Evolutionary conservation across 2,888 invertebrate genomes (phyloP).

Genomic region (Aleiodes alternator): DNA sequence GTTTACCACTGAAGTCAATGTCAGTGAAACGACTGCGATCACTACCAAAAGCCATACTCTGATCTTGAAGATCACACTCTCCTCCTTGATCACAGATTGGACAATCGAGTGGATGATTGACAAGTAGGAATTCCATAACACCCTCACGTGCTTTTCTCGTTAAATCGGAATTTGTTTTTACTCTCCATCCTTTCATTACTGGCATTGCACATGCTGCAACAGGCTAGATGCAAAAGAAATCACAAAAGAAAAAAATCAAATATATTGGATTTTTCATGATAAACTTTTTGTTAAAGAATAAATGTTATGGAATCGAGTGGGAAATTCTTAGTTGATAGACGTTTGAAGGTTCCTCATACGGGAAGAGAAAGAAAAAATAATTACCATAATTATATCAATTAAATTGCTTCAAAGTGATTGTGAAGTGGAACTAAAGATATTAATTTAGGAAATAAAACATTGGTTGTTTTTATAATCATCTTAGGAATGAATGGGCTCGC

Average conservation of each 20-base stretch:
- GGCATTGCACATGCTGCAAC: conserved; percentile 99
- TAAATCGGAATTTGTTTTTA: conserved; percentile 98
- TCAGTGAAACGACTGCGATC: conserved; percentile 96
- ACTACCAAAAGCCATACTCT: conserved; percentile 99
- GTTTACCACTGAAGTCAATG: conserved; percentile 93
- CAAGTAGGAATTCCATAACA: conserved; percentile 99
- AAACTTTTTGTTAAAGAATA: too few species aligned
- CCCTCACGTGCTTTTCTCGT: conserved; percentile 86
- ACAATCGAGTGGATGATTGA: conserved; percentile 99
- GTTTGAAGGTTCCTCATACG: too few species aligned
- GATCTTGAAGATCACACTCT: conserved; percentile 96
- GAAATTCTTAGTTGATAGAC: background rate
- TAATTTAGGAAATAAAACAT: too few species aligned
- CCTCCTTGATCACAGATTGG: conserved; percentile 99
- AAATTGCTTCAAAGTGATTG: too few species aligned
- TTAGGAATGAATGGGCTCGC: too few species aligned
- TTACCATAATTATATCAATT: too few species aligned
- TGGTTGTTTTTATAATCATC: too few species aligned
- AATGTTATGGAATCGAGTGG: too few species aligned
- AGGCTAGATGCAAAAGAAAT: conserved; percentile 78
- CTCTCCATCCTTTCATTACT: conserved; percentile 99
- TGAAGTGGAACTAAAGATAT: too few species aligned
- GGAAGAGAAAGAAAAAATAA: too few species aligned
- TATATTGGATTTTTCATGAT: too few species aligned
- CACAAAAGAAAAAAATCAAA: conserved; percentile 7